Percentiles rank a stretch among this genome's conserved stretches.
phyloP scores from a whole-genome alignment of 2,888 invertebrate species.

The Dysmachus trigonus region DNA sequence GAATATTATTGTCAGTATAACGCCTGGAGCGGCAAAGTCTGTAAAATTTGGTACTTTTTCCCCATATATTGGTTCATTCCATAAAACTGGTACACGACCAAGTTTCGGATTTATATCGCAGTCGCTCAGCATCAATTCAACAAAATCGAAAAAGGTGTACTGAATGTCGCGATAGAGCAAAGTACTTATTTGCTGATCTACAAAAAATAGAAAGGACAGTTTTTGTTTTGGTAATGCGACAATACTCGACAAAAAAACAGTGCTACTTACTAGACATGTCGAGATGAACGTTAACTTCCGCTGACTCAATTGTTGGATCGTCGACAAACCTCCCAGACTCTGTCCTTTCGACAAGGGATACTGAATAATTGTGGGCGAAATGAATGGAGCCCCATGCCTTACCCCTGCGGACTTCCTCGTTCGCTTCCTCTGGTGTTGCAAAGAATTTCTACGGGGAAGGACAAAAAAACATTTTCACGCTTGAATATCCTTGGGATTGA shows the following conservation, averaged over 20 bases:
- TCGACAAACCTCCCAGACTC: constrained; percentile 70
- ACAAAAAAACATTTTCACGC: constrained; percentile 17
- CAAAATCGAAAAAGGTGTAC: constrained; percentile 77
- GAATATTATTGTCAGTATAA: constrained; percentile 90
- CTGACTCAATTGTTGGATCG: constrained; percentile 69
- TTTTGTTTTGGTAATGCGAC: neutral
- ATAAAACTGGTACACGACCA: constrained; percentile 66
- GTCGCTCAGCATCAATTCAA: constrained; percentile 69
- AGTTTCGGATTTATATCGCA: constrained; percentile 74
- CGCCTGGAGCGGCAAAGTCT: constrained; percentile 93
- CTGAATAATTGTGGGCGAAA: constrained; percentile 80
- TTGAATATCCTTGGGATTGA: neutral
- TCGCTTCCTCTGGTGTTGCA: constrained; percentile 70
- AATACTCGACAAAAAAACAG: neutral
- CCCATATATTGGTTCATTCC: constrained; percentile 80
- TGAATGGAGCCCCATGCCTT: constrained; percentile 80
- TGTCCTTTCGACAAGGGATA: constrained; percentile 71
- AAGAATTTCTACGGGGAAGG: constrained; percentile 66
- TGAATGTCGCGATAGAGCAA: constrained; percentile 79
- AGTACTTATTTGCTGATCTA: constrained; percentile 91
- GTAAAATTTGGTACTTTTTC: constrained; percentile 83
- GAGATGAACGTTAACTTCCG: constrained; percentile 77
- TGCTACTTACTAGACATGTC: constrained; percentile 82
- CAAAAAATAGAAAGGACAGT: constrained; percentile 48
- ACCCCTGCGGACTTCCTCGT: constrained; percentile 74